Conservation (phyloP, 2,888 invertebrate genomes). For the Ochropacha duplaris region DNA sequence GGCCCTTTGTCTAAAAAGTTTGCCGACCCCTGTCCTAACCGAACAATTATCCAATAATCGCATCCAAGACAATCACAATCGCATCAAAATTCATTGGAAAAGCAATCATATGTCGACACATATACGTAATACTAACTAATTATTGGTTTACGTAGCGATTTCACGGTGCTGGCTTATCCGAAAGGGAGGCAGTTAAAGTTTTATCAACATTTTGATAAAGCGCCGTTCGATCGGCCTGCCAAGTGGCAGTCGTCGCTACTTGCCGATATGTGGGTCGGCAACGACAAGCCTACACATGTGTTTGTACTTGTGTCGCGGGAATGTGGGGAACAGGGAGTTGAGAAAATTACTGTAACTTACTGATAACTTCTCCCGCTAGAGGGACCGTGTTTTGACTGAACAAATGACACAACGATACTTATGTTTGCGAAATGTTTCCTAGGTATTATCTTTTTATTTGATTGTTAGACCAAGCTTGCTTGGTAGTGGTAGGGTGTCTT, state of each 20-base stretch:
- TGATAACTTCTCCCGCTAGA: no score
- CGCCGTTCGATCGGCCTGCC: conserved; percentile 30
- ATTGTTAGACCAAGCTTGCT: no score
- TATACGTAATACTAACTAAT: conserved; percentile 22
- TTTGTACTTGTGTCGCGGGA: conserved; percentile 28
- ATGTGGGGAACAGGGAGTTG: conserved; percentile 8
- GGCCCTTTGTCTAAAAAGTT: no score
- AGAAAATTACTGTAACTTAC: background rate
- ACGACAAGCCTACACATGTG: conserved; percentile 26
- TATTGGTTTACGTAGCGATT: conserved; percentile 49
- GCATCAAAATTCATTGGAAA: background rate
- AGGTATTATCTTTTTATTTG: no score
- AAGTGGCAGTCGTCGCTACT: conserved; percentile 47
- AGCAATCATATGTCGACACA: background rate
- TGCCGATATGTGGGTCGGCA: conserved; percentile 46
- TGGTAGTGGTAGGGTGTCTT: no score
- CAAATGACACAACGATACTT: no score
- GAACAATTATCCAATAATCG: no score
- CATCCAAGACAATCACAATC: background rate
- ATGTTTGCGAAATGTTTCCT: no score
- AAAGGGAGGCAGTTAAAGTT: conserved; percentile 40
- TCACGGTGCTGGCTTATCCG: conserved; percentile 52
- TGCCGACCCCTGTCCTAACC: no score
- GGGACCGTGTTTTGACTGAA: no score
- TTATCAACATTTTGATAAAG: conserved; percentile 48